Percentiles rank a stretch among this genome's conserved stretches.
Conservation (phyloP, 2,888 invertebrate species). For the Myathropa florea region DNA sequence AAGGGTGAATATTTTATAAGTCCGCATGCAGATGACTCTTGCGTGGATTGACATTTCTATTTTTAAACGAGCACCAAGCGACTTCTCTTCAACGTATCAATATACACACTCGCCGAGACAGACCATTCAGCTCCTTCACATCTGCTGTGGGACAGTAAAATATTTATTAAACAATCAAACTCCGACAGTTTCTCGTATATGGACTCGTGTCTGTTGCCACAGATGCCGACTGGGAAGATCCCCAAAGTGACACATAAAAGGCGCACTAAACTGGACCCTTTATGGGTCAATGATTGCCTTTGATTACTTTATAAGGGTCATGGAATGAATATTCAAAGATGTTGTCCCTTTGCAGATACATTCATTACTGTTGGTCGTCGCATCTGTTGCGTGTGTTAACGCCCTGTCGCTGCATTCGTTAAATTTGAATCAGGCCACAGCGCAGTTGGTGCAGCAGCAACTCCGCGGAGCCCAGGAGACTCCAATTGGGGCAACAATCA, state of each 20-base stretch:
- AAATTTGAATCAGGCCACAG: slow-evolving; percentile 72
- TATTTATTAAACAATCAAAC: slow-evolving; percentile 62
- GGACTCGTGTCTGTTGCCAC: slow-evolving; percentile 18
- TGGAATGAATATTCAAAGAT: slow-evolving; percentile 12
- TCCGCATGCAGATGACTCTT: slow-evolving; percentile 20
- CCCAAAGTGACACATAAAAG: background rate
- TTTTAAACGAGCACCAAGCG: slow-evolving; percentile 12
- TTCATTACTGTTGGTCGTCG: slow-evolving; percentile 42
- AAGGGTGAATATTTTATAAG: slow-evolving; percentile 30
- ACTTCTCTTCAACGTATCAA: background rate
- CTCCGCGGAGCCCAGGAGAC: slow-evolving; percentile 71
- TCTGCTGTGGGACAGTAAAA: slow-evolving; percentile 43
- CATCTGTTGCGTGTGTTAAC: slow-evolving; percentile 43
- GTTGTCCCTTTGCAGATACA: slow-evolving; percentile 44
- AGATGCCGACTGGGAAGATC: slow-evolving; percentile 16
- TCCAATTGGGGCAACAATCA: slow-evolving; percentile 72
- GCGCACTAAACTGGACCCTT: background rate
- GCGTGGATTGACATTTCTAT: slow-evolving; percentile 2
- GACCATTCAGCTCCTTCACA: slow-evolving; percentile 5
- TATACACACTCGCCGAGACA: slow-evolving; percentile 15
- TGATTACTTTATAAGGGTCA: slow-evolving; percentile 5
- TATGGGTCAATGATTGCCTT: slow-evolving; percentile 23
- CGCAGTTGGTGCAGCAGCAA: slow-evolving; percentile 67
- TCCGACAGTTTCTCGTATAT: slow-evolving; percentile 24
- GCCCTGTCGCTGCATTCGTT: slow-evolving; percentile 74